These are phyloP conservation scores for Channallabes apus DNA, from an alignment of 2,797 vertebrate genomes.

Conservation along the genomic window DNA sequence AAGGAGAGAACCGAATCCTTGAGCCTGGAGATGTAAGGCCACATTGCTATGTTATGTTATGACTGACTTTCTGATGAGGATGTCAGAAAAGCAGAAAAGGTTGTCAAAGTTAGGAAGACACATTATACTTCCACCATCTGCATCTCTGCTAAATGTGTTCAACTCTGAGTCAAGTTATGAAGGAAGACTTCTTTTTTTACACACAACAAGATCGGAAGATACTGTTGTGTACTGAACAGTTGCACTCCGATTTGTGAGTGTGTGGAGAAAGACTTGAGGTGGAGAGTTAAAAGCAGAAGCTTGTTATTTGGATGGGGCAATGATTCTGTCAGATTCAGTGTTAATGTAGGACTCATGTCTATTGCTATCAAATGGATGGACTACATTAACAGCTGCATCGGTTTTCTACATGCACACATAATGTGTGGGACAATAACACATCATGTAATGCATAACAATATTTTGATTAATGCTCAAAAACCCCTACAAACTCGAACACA, in stretches of 20 bases:
- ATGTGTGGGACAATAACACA: conserved; percentile 2
- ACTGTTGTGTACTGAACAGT: too few species aligned
- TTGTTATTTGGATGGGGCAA: too few species aligned
- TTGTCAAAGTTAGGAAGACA: neutral
- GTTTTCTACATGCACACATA: neutral
- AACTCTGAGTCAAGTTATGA: neutral
- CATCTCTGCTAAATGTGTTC: neutral
- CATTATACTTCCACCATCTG: neutral
- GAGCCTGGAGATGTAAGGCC: too few species aligned
- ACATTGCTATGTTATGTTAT: too few species aligned
- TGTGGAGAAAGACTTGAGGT: too few species aligned
- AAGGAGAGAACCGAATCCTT: too few species aligned
- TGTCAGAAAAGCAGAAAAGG: neutral
- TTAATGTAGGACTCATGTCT: neutral
- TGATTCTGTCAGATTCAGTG: too few species aligned
- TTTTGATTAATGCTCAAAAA: neutral
- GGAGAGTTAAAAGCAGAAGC: too few species aligned
- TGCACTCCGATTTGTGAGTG: too few species aligned
- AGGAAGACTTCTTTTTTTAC: neutral
- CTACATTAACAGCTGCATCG: neutral
- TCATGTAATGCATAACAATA: neutral
- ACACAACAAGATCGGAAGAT: neutral
- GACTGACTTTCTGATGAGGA: neutral
- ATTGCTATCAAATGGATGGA: neutral
- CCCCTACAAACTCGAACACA: neutral